phyloP scores from a whole-genome alignment of 2,797 vertebrate species.

The Acipenser oxyrinchus region DNA sequence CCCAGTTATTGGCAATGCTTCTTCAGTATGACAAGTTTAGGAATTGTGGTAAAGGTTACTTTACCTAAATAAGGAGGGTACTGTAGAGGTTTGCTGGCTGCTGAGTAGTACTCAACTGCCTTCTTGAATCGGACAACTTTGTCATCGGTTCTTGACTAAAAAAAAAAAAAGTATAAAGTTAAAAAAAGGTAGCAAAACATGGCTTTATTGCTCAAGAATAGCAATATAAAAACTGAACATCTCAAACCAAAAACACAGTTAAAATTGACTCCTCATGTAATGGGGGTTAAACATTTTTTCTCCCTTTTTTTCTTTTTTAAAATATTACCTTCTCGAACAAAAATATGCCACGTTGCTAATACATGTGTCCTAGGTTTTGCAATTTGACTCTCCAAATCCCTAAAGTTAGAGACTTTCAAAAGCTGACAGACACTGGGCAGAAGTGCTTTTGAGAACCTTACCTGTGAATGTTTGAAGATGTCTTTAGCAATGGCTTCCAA shows the following conservation, averaged over 20 bases:
- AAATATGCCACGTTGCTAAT: no score
- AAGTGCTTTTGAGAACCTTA: conserved; percentile 31
- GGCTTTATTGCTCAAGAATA: not conserved
- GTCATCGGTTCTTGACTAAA: conserved; percentile 87
- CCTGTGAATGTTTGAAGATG: conserved; percentile 91
- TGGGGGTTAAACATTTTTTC: no score
- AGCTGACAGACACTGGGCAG: no score
- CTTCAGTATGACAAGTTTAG: no score
- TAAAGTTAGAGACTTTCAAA: no score
- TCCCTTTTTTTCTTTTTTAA: no score
- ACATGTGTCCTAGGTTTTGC: no score
- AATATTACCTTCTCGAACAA: no score
- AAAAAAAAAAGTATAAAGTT: conserved; percentile 26
- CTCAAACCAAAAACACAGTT: not conserved
- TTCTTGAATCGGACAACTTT: conserved; percentile 89
- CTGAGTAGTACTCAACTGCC: conserved; percentile 87
- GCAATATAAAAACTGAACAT: not conserved
- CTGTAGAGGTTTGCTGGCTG: conserved; percentile 73
- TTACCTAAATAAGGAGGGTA: conserved; percentile 77
- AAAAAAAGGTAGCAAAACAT: not conserved
- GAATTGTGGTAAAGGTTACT: conserved; percentile 14
- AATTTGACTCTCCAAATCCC: no score
- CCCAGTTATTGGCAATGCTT: no score
- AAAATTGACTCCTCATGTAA: not conserved
- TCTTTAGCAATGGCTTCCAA: conserved; percentile 86